A percentile compares a stretch with the other conserved stretches of the same genome.
phyloP scores from a whole-genome alignment of 1,140 invertebrate genomes.

The Gyrodactylus salaris region DNA sequence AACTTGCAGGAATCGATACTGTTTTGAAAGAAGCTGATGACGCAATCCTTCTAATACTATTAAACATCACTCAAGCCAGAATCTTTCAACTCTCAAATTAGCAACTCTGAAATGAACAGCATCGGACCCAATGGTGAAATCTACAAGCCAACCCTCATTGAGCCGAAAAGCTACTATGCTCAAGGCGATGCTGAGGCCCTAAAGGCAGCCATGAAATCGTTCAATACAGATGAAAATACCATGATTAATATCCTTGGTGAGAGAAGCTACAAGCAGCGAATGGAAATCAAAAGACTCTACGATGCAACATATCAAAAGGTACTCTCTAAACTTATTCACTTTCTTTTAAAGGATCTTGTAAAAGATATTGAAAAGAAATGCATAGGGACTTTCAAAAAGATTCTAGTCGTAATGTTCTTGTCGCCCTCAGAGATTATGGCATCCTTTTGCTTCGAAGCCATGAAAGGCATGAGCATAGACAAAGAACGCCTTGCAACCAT shows the following conservation, averaged over 20 bases:
- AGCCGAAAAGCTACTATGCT: constrained; percentile 14
- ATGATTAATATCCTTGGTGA: constrained; percentile 57
- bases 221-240: constrained; percentile 48
- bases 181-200: constrained; percentile 15
- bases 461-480: constrained; percentile 9
- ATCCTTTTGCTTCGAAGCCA: not conserved
- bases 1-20: too few species aligned
- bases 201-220: constrained; percentile 16
- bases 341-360: too few species aligned
- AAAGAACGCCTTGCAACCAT: not conserved
- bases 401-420: not conserved
- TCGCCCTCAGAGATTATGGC: not conserved
- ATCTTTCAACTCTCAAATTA: too few species aligned
- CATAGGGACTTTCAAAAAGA: not conserved
- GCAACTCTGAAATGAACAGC: too few species aligned
- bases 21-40: too few species aligned
- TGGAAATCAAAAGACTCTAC: constrained; percentile 53
- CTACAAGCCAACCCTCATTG: not conserved
- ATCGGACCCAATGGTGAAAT: not conserved
- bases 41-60: too few species aligned
- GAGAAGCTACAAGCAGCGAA: constrained; percentile 48
- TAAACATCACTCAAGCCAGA: too few species aligned
- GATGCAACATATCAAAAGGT: constrained; percentile 35
- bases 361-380: not conserved
- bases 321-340: too few species aligned